Percentiles rank a stretch among this genome's conserved stretches.
Evolutionary conservation across 2,113 vertebrate species (phyloP).

Genomic region (Hucho hucho): DNA sequence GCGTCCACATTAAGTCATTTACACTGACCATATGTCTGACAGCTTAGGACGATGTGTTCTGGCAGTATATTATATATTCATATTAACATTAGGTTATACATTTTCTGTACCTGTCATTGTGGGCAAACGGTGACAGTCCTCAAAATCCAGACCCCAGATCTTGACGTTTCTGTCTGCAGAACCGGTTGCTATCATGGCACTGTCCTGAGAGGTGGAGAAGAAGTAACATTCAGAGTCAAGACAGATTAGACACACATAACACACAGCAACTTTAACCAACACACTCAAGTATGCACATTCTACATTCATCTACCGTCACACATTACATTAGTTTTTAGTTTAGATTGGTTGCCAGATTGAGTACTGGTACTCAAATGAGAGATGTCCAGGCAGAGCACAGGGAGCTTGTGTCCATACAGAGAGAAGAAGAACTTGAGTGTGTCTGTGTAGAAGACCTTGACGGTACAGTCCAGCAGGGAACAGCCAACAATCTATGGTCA

Average conservation of each 20-base stretch:
- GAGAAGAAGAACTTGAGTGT: conserved; percentile 97
- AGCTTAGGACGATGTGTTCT: not conserved
- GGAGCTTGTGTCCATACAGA: conserved; percentile 95
- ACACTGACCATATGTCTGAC: not conserved
- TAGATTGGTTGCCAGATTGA: not conserved
- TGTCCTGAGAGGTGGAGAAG: conserved; percentile 75
- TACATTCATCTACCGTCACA: not conserved
- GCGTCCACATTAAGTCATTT: too few species aligned
- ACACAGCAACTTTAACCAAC: too few species aligned
- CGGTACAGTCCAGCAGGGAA: conserved; percentile 92
- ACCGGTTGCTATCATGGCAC: conserved; percentile 86
- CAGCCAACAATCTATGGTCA: conserved; percentile 84
- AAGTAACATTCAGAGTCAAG: not conserved
- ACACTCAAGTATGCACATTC: too few species aligned
- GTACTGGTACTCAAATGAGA: conserved; percentile 89
- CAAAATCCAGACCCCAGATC: conserved; percentile 97
- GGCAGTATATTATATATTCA: not conserved
- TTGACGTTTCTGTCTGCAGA: conserved; percentile 96
- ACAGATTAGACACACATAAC: not conserved
- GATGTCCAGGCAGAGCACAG: conserved; percentile 95
- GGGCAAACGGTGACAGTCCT: conserved; percentile 96
- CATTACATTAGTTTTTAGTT: not conserved
- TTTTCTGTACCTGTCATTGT: conserved; percentile 88
- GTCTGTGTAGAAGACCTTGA: conserved; percentile 93
- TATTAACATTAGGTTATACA: not conserved